phyloP scores from a whole-genome alignment of 2,888 invertebrate species.

The Acanthosepion esculentum region DNA sequence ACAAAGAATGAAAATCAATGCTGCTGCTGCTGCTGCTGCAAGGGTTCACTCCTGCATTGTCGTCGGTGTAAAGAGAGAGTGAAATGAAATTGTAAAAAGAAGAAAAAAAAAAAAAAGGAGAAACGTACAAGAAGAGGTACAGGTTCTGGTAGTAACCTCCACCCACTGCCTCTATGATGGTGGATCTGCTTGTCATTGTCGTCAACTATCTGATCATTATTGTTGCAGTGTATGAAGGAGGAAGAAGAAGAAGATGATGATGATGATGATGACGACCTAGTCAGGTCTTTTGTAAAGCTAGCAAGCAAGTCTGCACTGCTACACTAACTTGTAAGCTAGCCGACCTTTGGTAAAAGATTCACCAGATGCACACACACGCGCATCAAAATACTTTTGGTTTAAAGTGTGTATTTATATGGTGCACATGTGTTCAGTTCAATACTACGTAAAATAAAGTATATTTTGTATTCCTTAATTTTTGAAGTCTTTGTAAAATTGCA shows the following conservation, averaged over 20 bases:
- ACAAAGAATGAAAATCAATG: not conserved
- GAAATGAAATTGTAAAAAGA: not conserved
- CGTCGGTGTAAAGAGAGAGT: not conserved
- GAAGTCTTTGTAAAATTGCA: not conserved
- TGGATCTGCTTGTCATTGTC: not conserved
- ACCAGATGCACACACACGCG: too few species aligned
- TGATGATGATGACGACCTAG: not conserved
- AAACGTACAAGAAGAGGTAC: not conserved
- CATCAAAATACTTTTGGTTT: too few species aligned
- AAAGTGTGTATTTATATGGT: too few species aligned
- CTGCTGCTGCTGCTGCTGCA: not conserved
- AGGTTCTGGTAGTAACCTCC: not conserved
- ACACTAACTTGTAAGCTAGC: not conserved
- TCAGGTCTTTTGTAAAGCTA: not conserved
- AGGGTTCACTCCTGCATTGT: not conserved
- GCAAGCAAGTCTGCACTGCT: not conserved
- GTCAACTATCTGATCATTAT: constrained; percentile 14
- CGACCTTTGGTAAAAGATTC: not conserved
- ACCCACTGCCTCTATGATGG: not conserved
- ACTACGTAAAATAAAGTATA: not conserved
- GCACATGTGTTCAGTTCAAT: not conserved
- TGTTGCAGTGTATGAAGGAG: not conserved
- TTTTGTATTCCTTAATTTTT: not conserved
- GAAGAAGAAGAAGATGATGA: not conserved
- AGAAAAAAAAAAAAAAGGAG: not conserved